phyloP scores from a whole-genome alignment of 2,888 invertebrate species.

The Morpho helenor region DNA sequence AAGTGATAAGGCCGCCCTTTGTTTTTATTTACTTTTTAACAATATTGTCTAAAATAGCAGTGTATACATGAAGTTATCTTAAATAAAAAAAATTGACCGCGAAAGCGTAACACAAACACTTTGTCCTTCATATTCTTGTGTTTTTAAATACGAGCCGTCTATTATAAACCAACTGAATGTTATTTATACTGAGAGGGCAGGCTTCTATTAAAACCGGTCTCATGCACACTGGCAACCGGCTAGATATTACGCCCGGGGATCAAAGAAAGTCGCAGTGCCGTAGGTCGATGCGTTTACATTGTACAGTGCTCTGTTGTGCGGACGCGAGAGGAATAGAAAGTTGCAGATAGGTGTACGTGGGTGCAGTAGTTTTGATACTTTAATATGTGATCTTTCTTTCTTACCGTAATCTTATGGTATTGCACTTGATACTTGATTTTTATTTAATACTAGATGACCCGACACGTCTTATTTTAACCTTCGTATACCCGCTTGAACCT shows the following conservation, averaged over 20 bases:
- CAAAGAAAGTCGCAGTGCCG: conserved; percentile 66
- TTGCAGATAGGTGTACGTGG: not conserved
- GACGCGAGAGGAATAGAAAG: conserved; percentile 29
- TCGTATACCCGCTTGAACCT: too few relatives aligned
- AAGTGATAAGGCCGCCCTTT: too few relatives aligned
- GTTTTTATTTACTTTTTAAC: too few relatives aligned
- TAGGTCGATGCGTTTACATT: conserved; percentile 36
- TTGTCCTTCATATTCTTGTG: not conserved
- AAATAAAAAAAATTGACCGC: too few relatives aligned
- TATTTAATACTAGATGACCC: not conserved
- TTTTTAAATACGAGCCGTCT: conserved; percentile 11
- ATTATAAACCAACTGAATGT: conserved; percentile 20
- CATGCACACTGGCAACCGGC: conserved; percentile 30
- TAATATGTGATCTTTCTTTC: too few relatives aligned
- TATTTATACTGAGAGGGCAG: conserved; percentile 18
- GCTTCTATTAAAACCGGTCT: conserved; percentile 32
- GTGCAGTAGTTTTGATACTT: not conserved
- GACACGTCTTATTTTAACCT: not conserved
- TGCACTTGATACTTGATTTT: not conserved
- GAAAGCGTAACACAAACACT: too few relatives aligned
- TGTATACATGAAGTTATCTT: too few relatives aligned
- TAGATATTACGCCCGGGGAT: conserved; percentile 34
- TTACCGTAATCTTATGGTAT: too few relatives aligned
- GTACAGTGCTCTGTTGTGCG: conserved; percentile 29
- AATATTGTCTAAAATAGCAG: too few relatives aligned